Evolutionary conservation across 2,113 vertebrate genomes (phyloP), one percentile per base, ranked within the genome.

Genomic region (Conger conger): DNA sequence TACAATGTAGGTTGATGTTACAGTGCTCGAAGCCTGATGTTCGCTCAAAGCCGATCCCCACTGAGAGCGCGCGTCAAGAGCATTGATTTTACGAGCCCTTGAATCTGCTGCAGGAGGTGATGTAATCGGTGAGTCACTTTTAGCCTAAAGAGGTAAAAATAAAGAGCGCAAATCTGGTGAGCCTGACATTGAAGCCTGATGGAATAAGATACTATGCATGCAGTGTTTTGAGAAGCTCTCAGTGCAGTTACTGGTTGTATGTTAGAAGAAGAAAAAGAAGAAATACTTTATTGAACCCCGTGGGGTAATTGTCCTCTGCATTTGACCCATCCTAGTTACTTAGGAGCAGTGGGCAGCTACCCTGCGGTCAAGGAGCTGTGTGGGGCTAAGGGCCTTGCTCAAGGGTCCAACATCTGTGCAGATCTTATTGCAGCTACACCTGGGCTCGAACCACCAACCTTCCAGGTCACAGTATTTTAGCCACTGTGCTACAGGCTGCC

Each of bases 41-140:
- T 53, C 40, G 42, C 79, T 81, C 27, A 53, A 81, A 81, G 79
- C 68, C 79, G 33, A 81, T 53, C 23, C 42, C n/a, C 79, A 42
- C 27, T 53, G 79, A 30, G 40, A 23, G 8, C n/a, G 23, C 38
- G n/a, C 79, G 33, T 81, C 79, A 81, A 81, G 38, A 30, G 79
- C 38, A 53, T 50, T 53, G 79, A 81, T 73, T 73, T 73, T 73
- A 73, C 68, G n/a, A 81, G 79, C 33, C 79, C 79, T 53, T 50
- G 79, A 53, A n/a, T 81, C 79, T 42, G 42, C 38, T 16, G n/a
- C 20, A 81, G 45, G n/a, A 81, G 40, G 42, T 81, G 42, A 53
- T 81, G 79, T 81, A 81, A 81, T 81, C 42, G 20, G 79, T 81
- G 79, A 81, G 79, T 81, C 79, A 81, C 38, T 53, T 27, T 9